Base-by-base conservation (phyloP, 2,797 vertebrate genomes). In the Manis pentadactyla region DNA sequence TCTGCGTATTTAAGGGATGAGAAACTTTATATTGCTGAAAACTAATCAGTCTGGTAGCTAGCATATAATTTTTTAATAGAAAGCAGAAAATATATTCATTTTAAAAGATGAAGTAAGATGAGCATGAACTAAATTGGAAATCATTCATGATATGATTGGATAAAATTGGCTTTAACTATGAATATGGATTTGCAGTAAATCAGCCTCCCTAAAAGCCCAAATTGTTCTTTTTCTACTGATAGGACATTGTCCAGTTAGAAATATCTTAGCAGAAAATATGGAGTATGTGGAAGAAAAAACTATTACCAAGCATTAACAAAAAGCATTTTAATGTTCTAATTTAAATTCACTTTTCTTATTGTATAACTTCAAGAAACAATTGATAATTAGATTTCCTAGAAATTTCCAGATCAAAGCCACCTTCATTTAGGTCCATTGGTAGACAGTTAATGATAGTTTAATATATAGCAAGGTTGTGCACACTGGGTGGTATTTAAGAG, bases 121-220 rank as follows among this genome's bases (percentile, higher is more conserved):
- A 86, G 19, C 37, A 37, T 78, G 91, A 92, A 94, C 51, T 82
- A 93, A 93, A 34, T 89, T 21, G n/a, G 83, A 94, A 66, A 13
- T 66, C 71, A 85, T 93, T 96, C 79, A 93, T 91, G 19, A 91
- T 71, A 93, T 59, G 27, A 93, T 96, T 96, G 81, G 59, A 49
- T 91, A 83, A 85, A 85, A 93, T 92, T 17, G 7, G 2, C 88
- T 95, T 95, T 90, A 83, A 92, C 42, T 91, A 49, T 37, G 9
- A 79, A 71, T 61, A 71, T 34, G 79, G 34, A 61, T 95, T 97
- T 97, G 94, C 42, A 95, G 74, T 94, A 85, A 95, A 71, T 82
- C 61, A 85, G 27, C 91, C 37, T 73, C 18, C 46, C n/a, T 64
- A 85, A 34, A 90, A 90, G 4, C 3, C 11, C 39, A 74, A 94